Evolutionary conservation across 1,140 invertebrate species (phyloP).

Genomic region (Neuroterus valhalla): DNA sequence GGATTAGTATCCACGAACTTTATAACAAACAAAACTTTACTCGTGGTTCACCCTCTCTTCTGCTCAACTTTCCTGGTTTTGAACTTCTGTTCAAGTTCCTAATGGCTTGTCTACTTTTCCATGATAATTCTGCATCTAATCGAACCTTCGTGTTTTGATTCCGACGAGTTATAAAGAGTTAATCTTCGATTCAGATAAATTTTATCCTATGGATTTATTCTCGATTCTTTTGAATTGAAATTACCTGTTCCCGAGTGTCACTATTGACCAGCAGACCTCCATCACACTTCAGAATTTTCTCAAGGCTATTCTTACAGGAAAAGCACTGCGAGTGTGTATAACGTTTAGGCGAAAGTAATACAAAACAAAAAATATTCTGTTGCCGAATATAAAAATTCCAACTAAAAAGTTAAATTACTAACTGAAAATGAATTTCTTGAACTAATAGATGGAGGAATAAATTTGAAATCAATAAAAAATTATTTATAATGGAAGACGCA

Average conservation of each 20-base stretch:
- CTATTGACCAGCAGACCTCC: background rate
- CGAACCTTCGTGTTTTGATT: constrained; percentile 12
- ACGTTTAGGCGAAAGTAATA: background rate
- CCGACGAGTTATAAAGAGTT: background rate
- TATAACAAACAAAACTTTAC: constrained; percentile 19
- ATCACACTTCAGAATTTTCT: background rate
- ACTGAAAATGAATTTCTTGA: too few relatives aligned
- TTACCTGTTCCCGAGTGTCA: background rate
- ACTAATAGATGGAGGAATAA: too few relatives aligned
- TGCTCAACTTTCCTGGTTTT: constrained; percentile 9
- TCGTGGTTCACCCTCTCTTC: constrained; percentile 21
- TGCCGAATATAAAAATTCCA: too few relatives aligned
- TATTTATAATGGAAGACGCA: too few relatives aligned
- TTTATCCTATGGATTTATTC: too few relatives aligned
- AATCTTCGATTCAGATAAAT: background rate
- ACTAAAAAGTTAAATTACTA: too few relatives aligned
- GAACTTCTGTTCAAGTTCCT: constrained; percentile 14
- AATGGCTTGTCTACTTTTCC: constrained; percentile 22
- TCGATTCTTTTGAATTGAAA: too few relatives aligned
- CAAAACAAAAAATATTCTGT: background rate
- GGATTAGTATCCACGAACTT: constrained; percentile 10
- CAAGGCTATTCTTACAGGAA: background rate
- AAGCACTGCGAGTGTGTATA: background rate
- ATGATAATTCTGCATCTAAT: constrained; percentile 8
- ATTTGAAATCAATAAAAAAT: too few relatives aligned